These are phyloP conservation scores for Selene dorsalis DNA, from an alignment of 2,797 vertebrate species.

Conservation along the genomic window DNA sequence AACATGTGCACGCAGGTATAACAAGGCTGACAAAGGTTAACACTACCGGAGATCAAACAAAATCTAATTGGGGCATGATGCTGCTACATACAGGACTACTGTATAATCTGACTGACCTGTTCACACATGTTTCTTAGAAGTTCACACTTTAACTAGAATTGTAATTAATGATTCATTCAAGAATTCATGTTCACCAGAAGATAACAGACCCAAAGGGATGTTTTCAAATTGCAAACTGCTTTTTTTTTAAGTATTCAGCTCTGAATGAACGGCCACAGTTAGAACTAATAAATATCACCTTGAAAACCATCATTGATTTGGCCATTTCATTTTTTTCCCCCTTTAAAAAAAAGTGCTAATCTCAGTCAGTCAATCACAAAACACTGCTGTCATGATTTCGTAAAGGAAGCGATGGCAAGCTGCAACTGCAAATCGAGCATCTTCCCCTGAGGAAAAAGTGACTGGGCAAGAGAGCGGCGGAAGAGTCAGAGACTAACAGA, in stretches of 20 bases:
- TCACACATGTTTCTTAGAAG: constrained; percentile 25
- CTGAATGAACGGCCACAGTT: constrained; percentile 12
- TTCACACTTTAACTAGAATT: constrained; percentile 30
- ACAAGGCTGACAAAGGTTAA: constrained; percentile 30
- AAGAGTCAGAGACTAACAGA: constrained; percentile 18
- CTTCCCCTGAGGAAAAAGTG: constrained; percentile 24
- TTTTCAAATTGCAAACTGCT: not conserved
- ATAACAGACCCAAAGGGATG: constrained; percentile 20
- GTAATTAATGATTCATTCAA: constrained; percentile 45
- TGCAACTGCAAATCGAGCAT: constrained; percentile 1
- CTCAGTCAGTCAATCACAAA: constrained; percentile 19
- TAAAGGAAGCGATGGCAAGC: constrained; percentile 9
- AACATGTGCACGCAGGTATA: constrained; percentile 39
- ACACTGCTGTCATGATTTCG: constrained; percentile 4
- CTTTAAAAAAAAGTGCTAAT: not conserved
- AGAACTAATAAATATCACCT: constrained; percentile 11
- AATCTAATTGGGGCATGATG: constrained; percentile 27
- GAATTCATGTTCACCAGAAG: constrained; percentile 23
- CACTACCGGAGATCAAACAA: constrained; percentile 7
- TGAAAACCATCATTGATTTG: constrained; percentile 5
- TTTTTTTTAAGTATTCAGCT: not conserved
- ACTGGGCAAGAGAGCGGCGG: constrained; percentile 10
- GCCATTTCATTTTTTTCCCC: constrained; percentile 23
- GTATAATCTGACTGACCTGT: constrained; percentile 30
- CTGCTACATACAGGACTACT: constrained; percentile 20